Percentiles rank a stretch among this genome's conserved stretches.
phyloP scores from a whole-genome alignment of 2,888 invertebrate genomes.

The Lasioglossum marginatum region DNA sequence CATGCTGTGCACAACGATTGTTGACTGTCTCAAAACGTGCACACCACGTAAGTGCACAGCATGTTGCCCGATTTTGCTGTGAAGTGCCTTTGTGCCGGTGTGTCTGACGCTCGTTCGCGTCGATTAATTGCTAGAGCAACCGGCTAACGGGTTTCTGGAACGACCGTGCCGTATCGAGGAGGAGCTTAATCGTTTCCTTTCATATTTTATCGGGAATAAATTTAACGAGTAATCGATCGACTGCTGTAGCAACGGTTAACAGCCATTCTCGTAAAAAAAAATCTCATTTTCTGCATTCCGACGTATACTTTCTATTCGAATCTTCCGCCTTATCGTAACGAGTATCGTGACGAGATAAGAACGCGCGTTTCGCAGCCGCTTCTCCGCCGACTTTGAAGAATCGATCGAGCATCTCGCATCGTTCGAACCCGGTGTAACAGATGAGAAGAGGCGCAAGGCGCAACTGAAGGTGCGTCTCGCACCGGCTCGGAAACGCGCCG shows the following conservation, averaged over 20 bases:
- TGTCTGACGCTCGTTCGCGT: neutral
- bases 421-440: neutral
- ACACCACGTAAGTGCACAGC: neutral
- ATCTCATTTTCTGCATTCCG: neutral
- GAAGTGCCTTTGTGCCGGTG: neutral
- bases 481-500: neutral
- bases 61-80: constrained; percentile 2
- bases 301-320: neutral
- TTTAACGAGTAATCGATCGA: neutral
- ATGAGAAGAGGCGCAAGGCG: neutral
- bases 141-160: neutral
- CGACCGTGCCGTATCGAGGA: neutral
- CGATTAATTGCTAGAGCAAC: neutral
- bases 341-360: neutral
- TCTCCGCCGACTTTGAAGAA: neutral
- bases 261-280: neutral
- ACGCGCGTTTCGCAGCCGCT: too few species aligned
- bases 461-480: neutral
- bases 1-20: neutral
- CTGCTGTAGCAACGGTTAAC: neutral
- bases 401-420: neutral
- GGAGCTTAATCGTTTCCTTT: neutral
- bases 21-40: constrained; percentile 8
- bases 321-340: neutral
- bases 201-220: neutral